Base-by-base conservation (phyloP, 2,113 vertebrate genomes). In the Nothocercus nigrocapillus region DNA sequence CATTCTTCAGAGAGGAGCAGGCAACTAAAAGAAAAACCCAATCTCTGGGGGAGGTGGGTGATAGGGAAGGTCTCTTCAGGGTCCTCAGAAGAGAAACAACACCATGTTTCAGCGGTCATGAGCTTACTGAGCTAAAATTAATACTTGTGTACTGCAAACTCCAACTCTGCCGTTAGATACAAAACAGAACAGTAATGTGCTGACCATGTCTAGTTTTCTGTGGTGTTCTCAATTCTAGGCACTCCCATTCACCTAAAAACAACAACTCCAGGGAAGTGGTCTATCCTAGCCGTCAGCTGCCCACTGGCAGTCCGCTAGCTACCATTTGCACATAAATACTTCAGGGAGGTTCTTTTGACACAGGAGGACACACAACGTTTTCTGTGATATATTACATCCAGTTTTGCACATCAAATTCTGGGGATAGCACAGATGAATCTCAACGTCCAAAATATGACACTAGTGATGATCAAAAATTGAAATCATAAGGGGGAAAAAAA, bases 1-100 rank as follows among this genome's bases (percentile, higher is more conserved):
- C 2, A 7, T 0, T 0, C 15, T 19, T 77, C 5, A 7, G 10
- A 28, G 5, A 8, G 20, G 3, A 44, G 44, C 3, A 25, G 9
- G 4, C 14, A 62, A 7, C 34, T 63, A 36, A 63, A 80, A 42
- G 8, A 22, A 27, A 69, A 62, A 51, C 5, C 47, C 5, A 7
- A 28, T 7, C n/a, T 67, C 30, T 58, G 54, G 30, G 54, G 54
- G 24, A 21, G 49, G 49, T 49, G 21, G 21, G 49, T 10, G 11
- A 21, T 49, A 10, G 49, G 49, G 21, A 11, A 49, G 30, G 30
- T 58, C 61, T 83, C 34, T 36, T 51, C 4, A 54, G 15, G 28
- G 12, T 78, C 13, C 7, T 21, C 12, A 83, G 85, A 77, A 22
- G 13, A 69, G 32, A 47, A 38, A 69, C 2, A 2, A 22, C 3